Conservation (phyloP, 2,797 vertebrate species). For the Hirundo rustica region DNA sequence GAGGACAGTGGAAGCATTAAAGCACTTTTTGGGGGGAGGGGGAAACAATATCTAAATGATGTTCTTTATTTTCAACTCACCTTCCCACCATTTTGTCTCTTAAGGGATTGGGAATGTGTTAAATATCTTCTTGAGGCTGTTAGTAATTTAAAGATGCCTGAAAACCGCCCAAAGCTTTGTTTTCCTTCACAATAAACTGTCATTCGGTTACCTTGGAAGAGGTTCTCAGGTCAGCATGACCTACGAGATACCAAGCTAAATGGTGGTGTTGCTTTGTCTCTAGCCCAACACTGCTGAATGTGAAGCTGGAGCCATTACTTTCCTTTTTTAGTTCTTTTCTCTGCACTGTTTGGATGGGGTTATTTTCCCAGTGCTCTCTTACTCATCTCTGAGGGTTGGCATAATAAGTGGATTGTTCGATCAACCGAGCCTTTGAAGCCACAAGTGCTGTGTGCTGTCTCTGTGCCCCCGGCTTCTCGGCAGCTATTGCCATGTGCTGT, state of each 20-base stretch:
- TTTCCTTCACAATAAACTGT: neutral
- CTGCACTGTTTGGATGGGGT: neutral
- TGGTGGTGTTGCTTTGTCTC: neutral
- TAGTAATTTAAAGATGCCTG: neutral
- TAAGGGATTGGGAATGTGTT: neutral
- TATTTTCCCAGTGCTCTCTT: constrained; percentile 34
- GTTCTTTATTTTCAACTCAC: neutral
- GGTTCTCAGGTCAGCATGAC: constrained; percentile 6
- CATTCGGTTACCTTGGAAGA: neutral
- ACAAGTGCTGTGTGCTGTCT: neutral
- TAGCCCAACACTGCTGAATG: neutral
- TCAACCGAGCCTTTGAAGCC: constrained; percentile 40
- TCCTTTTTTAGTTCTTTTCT: constrained; percentile 49
- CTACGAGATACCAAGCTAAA: neutral
- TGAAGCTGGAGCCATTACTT: constrained; percentile 12
- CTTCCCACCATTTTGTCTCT: neutral
- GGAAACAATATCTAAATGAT: neutral
- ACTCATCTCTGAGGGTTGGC: constrained; percentile 21
- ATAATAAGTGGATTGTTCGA: neutral
- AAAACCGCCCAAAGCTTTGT: neutral
- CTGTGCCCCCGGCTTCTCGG: neutral
- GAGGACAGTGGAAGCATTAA: neutral
- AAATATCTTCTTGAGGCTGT: neutral
- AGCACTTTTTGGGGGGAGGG: neutral
- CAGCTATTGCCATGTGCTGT: neutral